Evolutionary conservation across 2,888 invertebrate species (phyloP).

Genomic region (Campoplex capitator): DNA sequence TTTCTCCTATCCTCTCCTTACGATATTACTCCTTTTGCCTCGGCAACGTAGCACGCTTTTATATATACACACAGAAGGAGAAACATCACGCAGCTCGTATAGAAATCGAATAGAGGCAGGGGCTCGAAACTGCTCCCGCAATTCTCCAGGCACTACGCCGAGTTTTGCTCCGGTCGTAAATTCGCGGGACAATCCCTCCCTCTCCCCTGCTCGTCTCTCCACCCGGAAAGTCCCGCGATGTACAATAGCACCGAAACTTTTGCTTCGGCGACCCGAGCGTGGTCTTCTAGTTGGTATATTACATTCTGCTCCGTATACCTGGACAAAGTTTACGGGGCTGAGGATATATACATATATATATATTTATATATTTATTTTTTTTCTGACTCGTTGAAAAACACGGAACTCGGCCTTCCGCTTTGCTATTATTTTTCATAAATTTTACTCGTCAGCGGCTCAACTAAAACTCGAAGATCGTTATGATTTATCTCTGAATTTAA

Average conservation of each 20-base stretch:
- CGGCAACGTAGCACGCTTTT: slow-evolving; percentile 20
- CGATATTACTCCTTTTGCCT: slow-evolving; percentile 28
- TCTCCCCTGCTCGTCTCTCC: not conserved
- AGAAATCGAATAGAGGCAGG: slow-evolving; percentile 59
- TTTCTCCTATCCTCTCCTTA: slow-evolving; percentile 26
- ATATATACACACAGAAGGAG: slow-evolving; percentile 1
- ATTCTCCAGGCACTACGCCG: slow-evolving; percentile 51
- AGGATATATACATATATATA: not conserved
- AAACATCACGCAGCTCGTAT: slow-evolving; percentile 22
- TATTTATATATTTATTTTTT: not conserved
- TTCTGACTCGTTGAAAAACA: not conserved
- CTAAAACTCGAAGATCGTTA: not conserved
- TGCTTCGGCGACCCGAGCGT: slow-evolving; percentile 30
- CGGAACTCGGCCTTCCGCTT: not conserved
- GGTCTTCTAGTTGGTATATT: slow-evolving; percentile 52
- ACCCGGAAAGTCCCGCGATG: slow-evolving; percentile 49
- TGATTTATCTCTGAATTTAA: slow-evolving; percentile 1
- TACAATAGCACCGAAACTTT: slow-evolving; percentile 64
- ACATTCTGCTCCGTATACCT: slow-evolving; percentile 64
- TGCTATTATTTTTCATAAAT: slow-evolving; percentile 20
- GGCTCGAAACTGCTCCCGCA: slow-evolving; percentile 47
- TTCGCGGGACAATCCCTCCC: slow-evolving; percentile 49
- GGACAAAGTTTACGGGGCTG: slow-evolving; percentile 44
- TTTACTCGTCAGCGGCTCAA: not conserved
- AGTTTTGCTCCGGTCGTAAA: slow-evolving; percentile 66